phyloP scores from a whole-genome alignment of 1,140 invertebrate species.

The Lepidurus couesii region DNA sequence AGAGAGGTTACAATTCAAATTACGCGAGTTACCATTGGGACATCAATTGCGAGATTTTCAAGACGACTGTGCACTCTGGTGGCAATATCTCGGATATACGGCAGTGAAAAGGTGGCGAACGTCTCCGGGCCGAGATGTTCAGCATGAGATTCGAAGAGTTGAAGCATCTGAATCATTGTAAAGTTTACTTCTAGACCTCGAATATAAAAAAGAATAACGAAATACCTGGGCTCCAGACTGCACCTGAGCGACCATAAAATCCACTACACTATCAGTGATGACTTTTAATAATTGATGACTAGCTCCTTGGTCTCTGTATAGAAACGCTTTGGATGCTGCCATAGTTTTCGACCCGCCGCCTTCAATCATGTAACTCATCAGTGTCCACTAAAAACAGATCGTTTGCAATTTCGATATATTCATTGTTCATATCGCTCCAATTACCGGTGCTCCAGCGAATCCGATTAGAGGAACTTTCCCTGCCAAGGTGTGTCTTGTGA shows the following conservation, averaged over 20 bases:
- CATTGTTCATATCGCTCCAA: conserved; percentile 38
- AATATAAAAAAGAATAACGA: neutral
- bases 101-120: conserved; percentile 68
- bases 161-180: conserved; percentile 56
- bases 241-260: conserved; percentile 86
- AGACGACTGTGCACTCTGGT: conserved; percentile 61
- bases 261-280: conserved; percentile 74
- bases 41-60: conserved; percentile 56
- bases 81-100: conserved; percentile 70
- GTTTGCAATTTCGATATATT: conserved; percentile 20
- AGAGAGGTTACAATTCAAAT: no score
- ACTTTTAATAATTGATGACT: conserved; percentile 69
- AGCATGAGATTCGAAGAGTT: conserved; percentile 94
- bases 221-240: conserved; percentile 71
- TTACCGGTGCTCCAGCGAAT: conserved; percentile 86
- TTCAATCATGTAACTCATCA: conserved; percentile 98
- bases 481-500: conserved; percentile 80
- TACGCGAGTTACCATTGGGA: conserved; percentile 68
- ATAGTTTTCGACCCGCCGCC: conserved; percentile 88
- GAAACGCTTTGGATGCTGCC: conserved; percentile 85
- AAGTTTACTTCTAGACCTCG: neutral
- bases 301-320: conserved; percentile 73
- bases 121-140: conserved; percentile 76
- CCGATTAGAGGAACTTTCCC: conserved; percentile 91
- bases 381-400: conserved; percentile 70